Conservation (phyloP, 2,797 vertebrate species). For the Acomys russatus region DNA sequence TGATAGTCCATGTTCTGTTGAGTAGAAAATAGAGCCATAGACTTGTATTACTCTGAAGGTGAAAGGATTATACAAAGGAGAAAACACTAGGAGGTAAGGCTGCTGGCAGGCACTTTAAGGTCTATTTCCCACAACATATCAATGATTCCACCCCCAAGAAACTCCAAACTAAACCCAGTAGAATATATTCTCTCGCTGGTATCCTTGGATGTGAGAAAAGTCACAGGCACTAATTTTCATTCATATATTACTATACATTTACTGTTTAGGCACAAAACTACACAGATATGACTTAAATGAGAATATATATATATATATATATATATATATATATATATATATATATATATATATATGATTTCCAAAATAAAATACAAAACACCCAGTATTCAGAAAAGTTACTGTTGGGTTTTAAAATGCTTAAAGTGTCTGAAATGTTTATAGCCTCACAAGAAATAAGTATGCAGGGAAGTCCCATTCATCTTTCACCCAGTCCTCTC, state of each 20-base stretch:
- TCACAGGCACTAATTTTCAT: not conserved
- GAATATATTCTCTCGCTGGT: not conserved
- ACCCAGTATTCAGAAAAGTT: conserved; percentile 5
- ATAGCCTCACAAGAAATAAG: conserved; percentile 12
- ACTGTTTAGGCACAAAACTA: not conserved
- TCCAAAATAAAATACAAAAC: conserved; percentile 11
- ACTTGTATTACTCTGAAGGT: not conserved
- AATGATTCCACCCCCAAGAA: not conserved
- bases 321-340: no score
- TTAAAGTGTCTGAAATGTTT: conserved; percentile 33
- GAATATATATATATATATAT: conserved; percentile 31
- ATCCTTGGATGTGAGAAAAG: conserved; percentile 17
- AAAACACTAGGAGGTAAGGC: not conserved
- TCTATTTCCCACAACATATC: not conserved
- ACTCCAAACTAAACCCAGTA: not conserved
- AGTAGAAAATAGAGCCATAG: conserved; percentile 2
- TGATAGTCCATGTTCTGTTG: not conserved
- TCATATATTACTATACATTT: not conserved
- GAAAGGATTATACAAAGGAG: not conserved
- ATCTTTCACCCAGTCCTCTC: not conserved
- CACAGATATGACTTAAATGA: not conserved
- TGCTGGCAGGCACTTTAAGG: not conserved
- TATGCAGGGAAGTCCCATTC: not conserved
- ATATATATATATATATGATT: not conserved
- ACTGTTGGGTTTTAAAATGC: not conserved